Conservation (phyloP, 2,888 invertebrate genomes). For the Cybosia mesomella region DNA sequence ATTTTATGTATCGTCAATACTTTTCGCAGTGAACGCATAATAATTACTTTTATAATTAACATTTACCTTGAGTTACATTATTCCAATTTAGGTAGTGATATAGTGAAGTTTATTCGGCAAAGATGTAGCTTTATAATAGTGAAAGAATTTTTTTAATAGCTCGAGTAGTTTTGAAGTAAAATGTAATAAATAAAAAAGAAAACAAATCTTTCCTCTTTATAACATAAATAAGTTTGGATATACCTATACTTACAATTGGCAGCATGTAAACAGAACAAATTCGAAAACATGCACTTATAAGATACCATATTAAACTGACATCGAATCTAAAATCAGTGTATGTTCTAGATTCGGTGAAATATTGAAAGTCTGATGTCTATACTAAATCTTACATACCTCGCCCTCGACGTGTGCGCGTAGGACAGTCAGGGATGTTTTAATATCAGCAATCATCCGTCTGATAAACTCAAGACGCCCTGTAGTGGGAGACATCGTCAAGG, state of each 20-base stretch:
- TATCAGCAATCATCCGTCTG: conserved; percentile 66
- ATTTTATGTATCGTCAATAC: too few relatives aligned
- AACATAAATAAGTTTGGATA: not conserved
- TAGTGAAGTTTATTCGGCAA: too few relatives aligned
- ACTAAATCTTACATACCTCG: conserved; percentile 44
- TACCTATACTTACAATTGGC: not conserved
- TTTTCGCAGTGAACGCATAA: too few relatives aligned
- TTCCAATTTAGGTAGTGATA: too few relatives aligned
- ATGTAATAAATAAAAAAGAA: not conserved
- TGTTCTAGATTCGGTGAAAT: not conserved
- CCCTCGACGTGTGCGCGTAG: conserved; percentile 54
- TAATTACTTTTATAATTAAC: too few relatives aligned
- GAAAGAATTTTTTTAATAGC: too few relatives aligned
- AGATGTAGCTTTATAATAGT: too few relatives aligned
- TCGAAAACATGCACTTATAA: not conserved
- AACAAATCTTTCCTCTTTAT: too few relatives aligned
- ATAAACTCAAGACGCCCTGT: conserved; percentile 71
- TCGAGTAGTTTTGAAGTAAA: too few relatives aligned
- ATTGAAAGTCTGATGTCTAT: not conserved
- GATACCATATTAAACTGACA: not conserved
- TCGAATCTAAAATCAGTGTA: not conserved
- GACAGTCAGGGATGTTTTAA: conserved; percentile 55
- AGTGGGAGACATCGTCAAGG: conserved; percentile 63
- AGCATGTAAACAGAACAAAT: not conserved
- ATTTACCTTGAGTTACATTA: too few relatives aligned